Evolutionary conservation across 1,140 invertebrate genomes (phyloP).

Genomic region (Leptinotarsa lineolata): DNA sequence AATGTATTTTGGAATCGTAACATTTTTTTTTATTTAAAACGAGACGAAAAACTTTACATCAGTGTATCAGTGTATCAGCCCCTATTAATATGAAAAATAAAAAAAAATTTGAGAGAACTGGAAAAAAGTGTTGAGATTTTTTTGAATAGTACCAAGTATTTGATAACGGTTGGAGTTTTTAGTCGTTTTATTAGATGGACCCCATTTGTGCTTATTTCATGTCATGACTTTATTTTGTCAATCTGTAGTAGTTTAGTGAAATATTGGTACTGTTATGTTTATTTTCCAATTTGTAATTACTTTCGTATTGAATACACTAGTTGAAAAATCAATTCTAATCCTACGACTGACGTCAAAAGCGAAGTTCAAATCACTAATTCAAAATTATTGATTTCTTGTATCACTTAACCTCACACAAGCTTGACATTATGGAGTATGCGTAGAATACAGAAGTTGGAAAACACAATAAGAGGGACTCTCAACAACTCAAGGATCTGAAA

Average conservation of each 20-base stretch:
- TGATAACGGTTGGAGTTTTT: not conserved
- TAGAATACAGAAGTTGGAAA: too few relatives aligned
- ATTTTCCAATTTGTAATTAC: conserved; percentile 3
- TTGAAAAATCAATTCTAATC: too few relatives aligned
- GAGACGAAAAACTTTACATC: conserved; percentile 1
- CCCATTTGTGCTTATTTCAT: not conserved
- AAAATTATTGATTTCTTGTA: too few relatives aligned
- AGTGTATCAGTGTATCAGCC: conserved; percentile 9
- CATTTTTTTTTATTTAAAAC: too few relatives aligned
- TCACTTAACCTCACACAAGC: too few relatives aligned
- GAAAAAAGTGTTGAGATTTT: conserved; percentile 2
- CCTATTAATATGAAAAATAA: not conserved
- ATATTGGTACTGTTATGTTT: not conserved
- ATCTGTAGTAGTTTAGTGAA: not conserved
- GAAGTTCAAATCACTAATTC: too few relatives aligned
- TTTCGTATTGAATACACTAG: not conserved
- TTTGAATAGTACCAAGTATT: not conserved
- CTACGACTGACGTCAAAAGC: too few relatives aligned
- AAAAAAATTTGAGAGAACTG: not conserved
- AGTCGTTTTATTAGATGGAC: not conserved
- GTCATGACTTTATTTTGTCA: not conserved
- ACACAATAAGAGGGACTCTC: too few relatives aligned
- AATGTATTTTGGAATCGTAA: too few relatives aligned
- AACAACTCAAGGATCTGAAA: too few relatives aligned
- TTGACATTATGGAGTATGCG: too few relatives aligned